Evolutionary conservation across 2,797 vertebrate genomes (phyloP).

Genomic region (Tiaroga cobitis): DNA sequence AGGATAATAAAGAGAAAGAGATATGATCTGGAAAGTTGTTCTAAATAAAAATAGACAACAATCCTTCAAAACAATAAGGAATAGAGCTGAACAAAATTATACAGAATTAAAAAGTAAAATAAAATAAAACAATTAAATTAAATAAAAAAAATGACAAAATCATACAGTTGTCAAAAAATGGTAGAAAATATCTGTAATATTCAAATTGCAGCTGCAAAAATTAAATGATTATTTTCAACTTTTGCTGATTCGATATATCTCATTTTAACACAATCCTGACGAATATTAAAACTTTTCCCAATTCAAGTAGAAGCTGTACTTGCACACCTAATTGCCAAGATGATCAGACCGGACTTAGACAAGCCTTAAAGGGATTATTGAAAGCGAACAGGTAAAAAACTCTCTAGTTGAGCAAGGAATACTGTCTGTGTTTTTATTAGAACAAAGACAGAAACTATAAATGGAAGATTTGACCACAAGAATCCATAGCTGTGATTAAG

Average conservation of each 20-base stretch:
- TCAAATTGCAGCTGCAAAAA: background rate
- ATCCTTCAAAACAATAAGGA: background rate
- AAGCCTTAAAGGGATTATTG: background rate
- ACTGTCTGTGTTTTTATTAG: conserved; percentile 66
- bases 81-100: background rate
- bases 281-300: accelerated
- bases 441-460: conserved; percentile 38
- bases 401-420: conserved; percentile 11
- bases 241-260: background rate
- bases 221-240: accelerated
- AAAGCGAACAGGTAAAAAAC: background rate
- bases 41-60: background rate
- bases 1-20: conserved; percentile 2
- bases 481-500: conserved; percentile 25
- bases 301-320: background rate
- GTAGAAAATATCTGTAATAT: background rate
- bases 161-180: too few species aligned
- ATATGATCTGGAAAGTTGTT: background rate
- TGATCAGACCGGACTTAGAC: background rate
- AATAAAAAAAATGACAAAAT: background rate
- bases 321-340: background rate
- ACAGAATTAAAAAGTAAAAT: background rate
- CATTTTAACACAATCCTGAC: background rate
- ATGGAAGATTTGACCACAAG: conserved; percentile 33
- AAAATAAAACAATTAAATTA: background rate